Conservation (phyloP, 2,888 invertebrate genomes). For the Drosophila tanythrix region DNA sequence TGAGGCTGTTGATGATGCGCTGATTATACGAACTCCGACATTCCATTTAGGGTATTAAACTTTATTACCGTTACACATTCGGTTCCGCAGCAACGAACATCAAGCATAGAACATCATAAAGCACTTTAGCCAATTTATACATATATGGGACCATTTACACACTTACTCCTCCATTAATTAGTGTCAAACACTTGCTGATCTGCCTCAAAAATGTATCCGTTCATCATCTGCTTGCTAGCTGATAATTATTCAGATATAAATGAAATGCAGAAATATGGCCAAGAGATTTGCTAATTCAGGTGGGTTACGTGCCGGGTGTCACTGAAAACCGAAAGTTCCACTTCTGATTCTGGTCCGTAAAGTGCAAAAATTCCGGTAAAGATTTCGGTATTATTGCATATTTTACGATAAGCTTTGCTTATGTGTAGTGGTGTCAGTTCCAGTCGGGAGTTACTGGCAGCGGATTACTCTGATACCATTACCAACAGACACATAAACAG, state of each 20-base stretch:
- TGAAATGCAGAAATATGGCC: no score
- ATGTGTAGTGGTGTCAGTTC: neutral
- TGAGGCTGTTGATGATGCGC: constrained; percentile 73
- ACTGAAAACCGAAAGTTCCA: neutral
- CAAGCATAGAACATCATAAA: constrained; percentile 49
- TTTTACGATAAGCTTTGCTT: neutral
- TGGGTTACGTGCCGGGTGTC: neutral
- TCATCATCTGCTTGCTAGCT: neutral
- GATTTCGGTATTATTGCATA: neutral
- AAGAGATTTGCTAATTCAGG: neutral
- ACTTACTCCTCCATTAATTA: constrained; percentile 1
- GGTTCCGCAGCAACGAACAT: constrained; percentile 45
- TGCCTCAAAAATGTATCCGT: neutral
- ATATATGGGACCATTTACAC: neutral
- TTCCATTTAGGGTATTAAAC: constrained; percentile 73
- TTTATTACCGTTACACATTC: constrained; percentile 67
- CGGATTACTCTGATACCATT: neutral
- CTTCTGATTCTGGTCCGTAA: neutral
- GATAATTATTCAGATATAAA: neutral
- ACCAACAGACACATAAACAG: neutral
- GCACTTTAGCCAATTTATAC: constrained; percentile 37
- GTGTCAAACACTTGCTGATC: neutral
- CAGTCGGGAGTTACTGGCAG: neutral
- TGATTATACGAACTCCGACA: constrained; percentile 59
- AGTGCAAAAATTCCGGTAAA: accelerated